Evolutionary conservation across 2,113 vertebrate species (phyloP).

Genomic region (Charadrius vociferus): DNA sequence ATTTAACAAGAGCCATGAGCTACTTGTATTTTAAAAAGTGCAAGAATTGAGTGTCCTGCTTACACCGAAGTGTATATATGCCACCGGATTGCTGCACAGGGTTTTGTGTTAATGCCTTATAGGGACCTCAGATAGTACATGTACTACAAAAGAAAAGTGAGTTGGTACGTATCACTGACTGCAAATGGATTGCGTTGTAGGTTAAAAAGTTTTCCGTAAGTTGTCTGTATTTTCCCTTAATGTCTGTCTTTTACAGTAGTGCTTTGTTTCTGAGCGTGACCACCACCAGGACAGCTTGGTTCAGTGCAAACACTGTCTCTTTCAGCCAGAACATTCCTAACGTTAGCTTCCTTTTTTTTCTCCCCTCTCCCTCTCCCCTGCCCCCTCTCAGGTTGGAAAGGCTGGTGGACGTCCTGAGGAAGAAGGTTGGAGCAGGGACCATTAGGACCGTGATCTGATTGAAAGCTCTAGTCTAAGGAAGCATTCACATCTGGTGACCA

Average conservation of each 20-base stretch:
- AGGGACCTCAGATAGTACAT: not conserved
- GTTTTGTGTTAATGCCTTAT: not conserved
- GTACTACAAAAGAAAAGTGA: slow-evolving; percentile 24
- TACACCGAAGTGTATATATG: not conserved
- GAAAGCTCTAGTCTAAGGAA: slow-evolving; percentile 76
- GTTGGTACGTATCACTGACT: slow-evolving; percentile 19
- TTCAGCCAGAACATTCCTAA: slow-evolving; percentile 74
- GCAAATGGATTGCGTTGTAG: slow-evolving; percentile 33
- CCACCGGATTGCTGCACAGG: not conserved
- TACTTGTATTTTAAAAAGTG: not conserved
- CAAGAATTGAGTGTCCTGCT: not conserved
- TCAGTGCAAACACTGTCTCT: slow-evolving; percentile 75
- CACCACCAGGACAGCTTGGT: slow-evolving; percentile 69
- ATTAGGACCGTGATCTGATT: slow-evolving; percentile 91
- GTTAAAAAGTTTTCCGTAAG: slow-evolving; percentile 59
- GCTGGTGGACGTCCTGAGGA: slow-evolving; percentile 95
- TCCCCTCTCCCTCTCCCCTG: slow-evolving; percentile 20
- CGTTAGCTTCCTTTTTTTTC: slow-evolving; percentile 63
- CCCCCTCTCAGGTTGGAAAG: slow-evolving; percentile 88
- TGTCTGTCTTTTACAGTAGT: slow-evolving; percentile 68
- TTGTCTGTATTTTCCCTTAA: slow-evolving; percentile 64
- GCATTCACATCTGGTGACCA: slow-evolving; percentile 91
- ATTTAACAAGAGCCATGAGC: not conserved
- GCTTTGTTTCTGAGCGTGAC: slow-evolving; percentile 72
- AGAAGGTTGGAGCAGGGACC: slow-evolving; percentile 92